A percentile compares a stretch with the other conserved stretches of the same genome.
phyloP scores from a whole-genome alignment of 2,888 invertebrate species.

The Drosophila fungiperda region DNA sequence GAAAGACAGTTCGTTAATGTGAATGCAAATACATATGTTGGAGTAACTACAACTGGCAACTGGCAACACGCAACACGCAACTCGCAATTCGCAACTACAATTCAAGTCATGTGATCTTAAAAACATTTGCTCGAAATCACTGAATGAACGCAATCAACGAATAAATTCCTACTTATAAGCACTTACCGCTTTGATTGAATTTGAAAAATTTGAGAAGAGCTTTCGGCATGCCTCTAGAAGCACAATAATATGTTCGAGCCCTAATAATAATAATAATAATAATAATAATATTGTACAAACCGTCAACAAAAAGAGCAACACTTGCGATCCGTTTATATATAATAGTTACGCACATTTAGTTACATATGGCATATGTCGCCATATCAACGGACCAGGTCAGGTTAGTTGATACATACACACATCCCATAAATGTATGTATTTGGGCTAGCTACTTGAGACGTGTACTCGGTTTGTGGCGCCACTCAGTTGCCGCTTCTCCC shows the following conservation, averaged over 20 bases:
- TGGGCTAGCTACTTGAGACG: slow-evolving; percentile 16
- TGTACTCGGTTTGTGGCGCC: slow-evolving; percentile 1
- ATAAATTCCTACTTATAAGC: neutral
- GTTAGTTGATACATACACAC: slow-evolving; percentile 10
- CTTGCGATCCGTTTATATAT: slow-evolving; percentile 26
- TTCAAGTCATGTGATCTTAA: neutral
- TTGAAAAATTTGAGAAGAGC: neutral
- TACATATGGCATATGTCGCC: slow-evolving; percentile 35
- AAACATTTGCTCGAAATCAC: neutral
- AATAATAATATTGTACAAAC: neutral
- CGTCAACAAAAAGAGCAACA: slow-evolving; percentile 15
- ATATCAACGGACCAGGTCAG: slow-evolving; percentile 2
- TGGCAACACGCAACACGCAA: too few relatives aligned
- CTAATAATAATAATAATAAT: neutral
- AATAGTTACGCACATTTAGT: slow-evolving; percentile 2
- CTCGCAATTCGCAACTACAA: neutral
- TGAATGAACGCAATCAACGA: neutral
- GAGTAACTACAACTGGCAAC: neutral
- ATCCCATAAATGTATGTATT: neutral
- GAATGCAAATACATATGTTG: neutral
- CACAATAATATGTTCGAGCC: neutral
- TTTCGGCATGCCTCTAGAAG: neutral
- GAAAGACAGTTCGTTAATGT: neutral
- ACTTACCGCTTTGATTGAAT: neutral
- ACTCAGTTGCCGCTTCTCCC: slow-evolving; percentile 29